Percentiles rank a stretch among this genome's conserved stretches.
Conservation (phyloP, 1,140 invertebrate species). For the Brachionus asplanchnoidis region DNA sequence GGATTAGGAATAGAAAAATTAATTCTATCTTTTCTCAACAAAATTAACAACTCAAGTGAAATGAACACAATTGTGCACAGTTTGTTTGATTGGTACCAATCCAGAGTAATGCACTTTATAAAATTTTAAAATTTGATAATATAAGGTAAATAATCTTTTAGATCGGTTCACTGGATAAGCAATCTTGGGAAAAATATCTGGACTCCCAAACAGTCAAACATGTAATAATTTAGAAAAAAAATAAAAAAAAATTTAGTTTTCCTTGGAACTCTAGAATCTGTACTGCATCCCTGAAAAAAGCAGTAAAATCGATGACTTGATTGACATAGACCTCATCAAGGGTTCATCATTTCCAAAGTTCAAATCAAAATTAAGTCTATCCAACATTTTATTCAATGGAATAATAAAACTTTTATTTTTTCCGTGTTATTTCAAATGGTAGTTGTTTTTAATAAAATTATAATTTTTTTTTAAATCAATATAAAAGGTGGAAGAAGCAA, state of each 20-base stretch:
- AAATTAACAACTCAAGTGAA: neutral
- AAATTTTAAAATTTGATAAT: too few relatives aligned
- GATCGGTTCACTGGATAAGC: slow-evolving; percentile 29
- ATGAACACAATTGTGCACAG: neutral
- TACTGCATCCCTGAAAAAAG: neutral
- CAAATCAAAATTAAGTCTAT: slow-evolving; percentile 27
- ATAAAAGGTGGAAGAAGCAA: slow-evolving; percentile 31
- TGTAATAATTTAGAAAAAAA: neutral
- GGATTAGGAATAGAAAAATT: neutral
- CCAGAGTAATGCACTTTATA: neutral
- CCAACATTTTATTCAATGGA: slow-evolving; percentile 28
- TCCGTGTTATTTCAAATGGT: slow-evolving; percentile 26
- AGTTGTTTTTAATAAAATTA: neutral
- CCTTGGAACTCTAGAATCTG: neutral
- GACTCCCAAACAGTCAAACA: neutral
- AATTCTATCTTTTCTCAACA: neutral
- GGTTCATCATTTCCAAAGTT: slow-evolving; percentile 24
- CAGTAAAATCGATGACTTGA: slow-evolving; percentile 20
- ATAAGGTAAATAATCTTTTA: neutral
- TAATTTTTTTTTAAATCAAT: neutral
- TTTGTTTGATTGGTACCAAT: slow-evolving; percentile 18
- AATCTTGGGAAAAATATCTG: slow-evolving; percentile 24
- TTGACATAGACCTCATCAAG: slow-evolving; percentile 36
- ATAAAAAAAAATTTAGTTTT: neutral
- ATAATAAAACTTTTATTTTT: slow-evolving; percentile 16